Evolutionary conservation across 2,797 vertebrate species (phyloP).

Genomic region (Epinephelus awoara): DNA sequence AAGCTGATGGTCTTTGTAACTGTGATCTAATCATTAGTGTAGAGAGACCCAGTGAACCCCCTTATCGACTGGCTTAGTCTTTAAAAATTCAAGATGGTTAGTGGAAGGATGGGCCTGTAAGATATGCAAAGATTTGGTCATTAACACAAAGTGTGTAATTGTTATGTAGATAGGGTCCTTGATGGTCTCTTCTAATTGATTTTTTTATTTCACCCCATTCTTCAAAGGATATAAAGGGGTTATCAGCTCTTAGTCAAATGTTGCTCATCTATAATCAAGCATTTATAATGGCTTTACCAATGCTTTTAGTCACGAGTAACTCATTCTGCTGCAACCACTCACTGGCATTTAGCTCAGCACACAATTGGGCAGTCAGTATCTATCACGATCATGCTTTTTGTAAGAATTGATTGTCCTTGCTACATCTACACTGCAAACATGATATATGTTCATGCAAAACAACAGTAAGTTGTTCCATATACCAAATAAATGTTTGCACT

Average conservation of each 20-base stretch:
- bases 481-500: not conserved
- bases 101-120: slow-evolving; percentile 8
- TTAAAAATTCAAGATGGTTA: not conserved
- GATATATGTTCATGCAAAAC: too few species aligned
- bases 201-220: not conserved
- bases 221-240: not conserved
- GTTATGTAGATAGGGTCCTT: not conserved
- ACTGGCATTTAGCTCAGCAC: slow-evolving; percentile 23
- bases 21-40: slow-evolving; percentile 58
- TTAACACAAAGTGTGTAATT: not conserved
- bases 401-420: not conserved
- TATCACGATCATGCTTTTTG: not conserved
- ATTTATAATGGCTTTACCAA: not conserved
- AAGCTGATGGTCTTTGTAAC: slow-evolving; percentile 17
- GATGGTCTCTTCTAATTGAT: not conserved
- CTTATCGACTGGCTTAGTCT: slow-evolving; percentile 6
- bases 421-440: too few species aligned
- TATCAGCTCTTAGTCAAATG: slow-evolving; percentile 4
- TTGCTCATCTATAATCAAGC: not conserved
- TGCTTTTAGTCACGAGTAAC: not conserved
- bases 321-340: slow-evolving; percentile 24
- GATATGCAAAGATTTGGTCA: not conserved
- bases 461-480: not conserved
- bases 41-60: slow-evolving; percentile 6
- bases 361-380: not conserved